Evolutionary conservation across 2,888 invertebrate species (phyloP).

Genomic region (Axea sp.): DNA sequence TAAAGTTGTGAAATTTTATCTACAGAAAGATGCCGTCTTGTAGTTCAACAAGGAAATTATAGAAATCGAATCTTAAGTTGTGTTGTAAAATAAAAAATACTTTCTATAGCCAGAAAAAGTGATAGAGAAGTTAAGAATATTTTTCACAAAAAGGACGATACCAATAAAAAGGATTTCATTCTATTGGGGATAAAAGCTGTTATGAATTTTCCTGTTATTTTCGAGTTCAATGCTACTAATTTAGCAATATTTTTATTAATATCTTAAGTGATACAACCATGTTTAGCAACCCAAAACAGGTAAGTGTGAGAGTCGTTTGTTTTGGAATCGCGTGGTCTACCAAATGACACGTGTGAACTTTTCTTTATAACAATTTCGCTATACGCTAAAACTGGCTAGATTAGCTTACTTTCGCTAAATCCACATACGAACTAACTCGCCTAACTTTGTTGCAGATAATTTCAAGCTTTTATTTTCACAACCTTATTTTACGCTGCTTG

Average conservation of each 20-base stretch:
- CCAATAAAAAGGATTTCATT: too few species aligned
- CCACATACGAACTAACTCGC: slow-evolving; percentile 35
- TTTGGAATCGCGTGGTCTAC: slow-evolving; percentile 33
- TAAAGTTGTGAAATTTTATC: too few species aligned
- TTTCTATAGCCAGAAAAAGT: too few species aligned
- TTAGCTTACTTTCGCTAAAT: slow-evolving; percentile 24
- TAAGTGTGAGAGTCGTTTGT: slow-evolving; percentile 14
- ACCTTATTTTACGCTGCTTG: slow-evolving; percentile 42
- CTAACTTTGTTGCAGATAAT: slow-evolving; percentile 37
- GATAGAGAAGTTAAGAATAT: too few species aligned
- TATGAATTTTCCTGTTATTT: too few species aligned
- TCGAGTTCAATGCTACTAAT: not conserved
- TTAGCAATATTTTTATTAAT: slow-evolving; percentile 1
- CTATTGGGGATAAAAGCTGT: too few species aligned
- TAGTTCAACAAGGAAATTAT: too few species aligned
- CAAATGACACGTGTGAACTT: slow-evolving; percentile 33
- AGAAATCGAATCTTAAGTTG: too few species aligned
- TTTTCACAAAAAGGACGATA: too few species aligned
- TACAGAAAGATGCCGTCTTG: too few species aligned
- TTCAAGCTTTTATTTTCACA: slow-evolving; percentile 44
- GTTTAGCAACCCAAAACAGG: slow-evolving; percentile 1
- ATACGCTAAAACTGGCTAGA: slow-evolving; percentile 41
- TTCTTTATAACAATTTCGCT: slow-evolving; percentile 35
- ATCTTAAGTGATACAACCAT: slow-evolving; percentile 19
- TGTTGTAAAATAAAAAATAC: too few species aligned